These are phyloP conservation scores for Rapana venosa DNA, from an alignment of 2,888 invertebrate species.

Conservation along the genomic window DNA sequence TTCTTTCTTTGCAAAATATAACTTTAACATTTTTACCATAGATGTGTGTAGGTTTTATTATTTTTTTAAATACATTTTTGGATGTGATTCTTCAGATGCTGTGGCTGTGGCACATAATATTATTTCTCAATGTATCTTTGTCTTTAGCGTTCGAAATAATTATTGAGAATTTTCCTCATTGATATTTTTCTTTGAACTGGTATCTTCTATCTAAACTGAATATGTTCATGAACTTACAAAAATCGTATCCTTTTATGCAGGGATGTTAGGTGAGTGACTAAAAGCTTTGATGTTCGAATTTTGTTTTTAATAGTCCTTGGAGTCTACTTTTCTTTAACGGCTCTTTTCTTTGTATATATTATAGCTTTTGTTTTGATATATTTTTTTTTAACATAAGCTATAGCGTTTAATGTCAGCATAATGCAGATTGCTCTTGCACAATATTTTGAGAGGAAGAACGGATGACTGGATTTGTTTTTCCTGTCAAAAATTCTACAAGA, in stretches of 20 bases:
- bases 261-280: conserved; percentile 15
- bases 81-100: too few species aligned
- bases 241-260: conserved; percentile 13
- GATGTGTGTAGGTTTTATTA: too few species aligned
- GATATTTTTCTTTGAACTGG: background rate
- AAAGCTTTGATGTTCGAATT: background rate
- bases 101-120: too few species aligned
- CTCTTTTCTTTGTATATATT: background rate
- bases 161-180: background rate
- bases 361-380: background rate
- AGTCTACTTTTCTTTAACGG: background rate
- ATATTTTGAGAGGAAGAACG: background rate
- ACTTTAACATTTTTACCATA: too few species aligned
- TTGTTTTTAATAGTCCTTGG: conserved; percentile 1
- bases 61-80: too few species aligned
- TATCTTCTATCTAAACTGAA: background rate
- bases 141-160: background rate
- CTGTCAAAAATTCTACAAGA: background rate
- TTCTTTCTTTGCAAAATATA: too few species aligned
- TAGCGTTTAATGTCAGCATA: background rate
- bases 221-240: background rate
- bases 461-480: background rate
- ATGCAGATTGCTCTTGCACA: background rate
- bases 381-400: too few species aligned
- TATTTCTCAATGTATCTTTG: background rate